Percentiles rank a stretch among this genome's conserved stretches.
Conservation (phyloP, 2,797 vertebrate genomes). For the Arnoldichthys spilopterus region DNA sequence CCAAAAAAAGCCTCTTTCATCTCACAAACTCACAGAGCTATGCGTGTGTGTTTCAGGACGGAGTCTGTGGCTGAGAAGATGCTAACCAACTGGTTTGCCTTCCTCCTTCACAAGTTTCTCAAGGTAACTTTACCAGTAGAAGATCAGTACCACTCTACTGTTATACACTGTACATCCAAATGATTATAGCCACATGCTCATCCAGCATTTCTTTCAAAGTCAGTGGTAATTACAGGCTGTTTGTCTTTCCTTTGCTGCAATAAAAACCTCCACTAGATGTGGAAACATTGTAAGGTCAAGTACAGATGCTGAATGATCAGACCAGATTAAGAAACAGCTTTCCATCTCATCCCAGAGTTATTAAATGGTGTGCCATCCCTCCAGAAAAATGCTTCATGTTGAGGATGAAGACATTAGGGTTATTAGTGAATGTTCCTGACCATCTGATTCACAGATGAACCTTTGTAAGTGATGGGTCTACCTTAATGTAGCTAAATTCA, state of each 20-base stretch:
- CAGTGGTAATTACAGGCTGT: background rate
- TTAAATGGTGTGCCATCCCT: no score
- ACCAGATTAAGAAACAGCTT: no score
- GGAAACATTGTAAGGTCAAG: no score
- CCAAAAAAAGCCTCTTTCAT: background rate
- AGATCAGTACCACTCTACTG: background rate
- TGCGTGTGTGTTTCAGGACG: conserved; percentile 78
- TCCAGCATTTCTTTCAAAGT: background rate
- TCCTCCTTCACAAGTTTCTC: conserved; percentile 94
- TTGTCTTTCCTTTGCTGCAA: background rate
- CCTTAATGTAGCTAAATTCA: background rate
- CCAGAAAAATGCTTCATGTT: no score
- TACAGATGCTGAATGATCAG: no score
- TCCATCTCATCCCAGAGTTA: no score
- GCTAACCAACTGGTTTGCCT: conserved; percentile 98
- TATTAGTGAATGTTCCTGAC: no score
- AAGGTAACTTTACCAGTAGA: conserved; percentile 75
- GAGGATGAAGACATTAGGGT: no score
- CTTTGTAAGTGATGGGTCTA: no score
- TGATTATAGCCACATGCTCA: background rate
- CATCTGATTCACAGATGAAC: no score
- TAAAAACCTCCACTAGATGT: background rate
- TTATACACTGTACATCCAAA: background rate
- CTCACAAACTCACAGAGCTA: background rate
- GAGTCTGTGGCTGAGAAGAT: conserved; percentile 98